Base-by-base conservation (phyloP, 2,113 vertebrate species). In the Cheirogaleus medius region DNA sequence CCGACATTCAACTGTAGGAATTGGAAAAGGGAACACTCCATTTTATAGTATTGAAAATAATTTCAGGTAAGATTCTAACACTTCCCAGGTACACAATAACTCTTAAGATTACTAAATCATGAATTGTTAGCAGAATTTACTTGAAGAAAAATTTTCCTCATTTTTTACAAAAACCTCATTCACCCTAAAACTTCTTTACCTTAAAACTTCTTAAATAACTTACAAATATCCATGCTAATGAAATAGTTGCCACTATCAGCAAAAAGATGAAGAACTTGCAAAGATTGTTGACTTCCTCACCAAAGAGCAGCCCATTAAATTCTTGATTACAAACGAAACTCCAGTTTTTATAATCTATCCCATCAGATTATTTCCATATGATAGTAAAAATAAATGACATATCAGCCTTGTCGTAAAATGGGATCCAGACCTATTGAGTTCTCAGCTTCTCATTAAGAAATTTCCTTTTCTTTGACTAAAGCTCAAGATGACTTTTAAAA, bases 391-490 rank as follows among this genome's bases (percentile, higher is more conserved):
- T 63, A 39, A 86, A 83, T 47, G 6, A 37, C 29, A 39, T 94
- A 18, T 66, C 29, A 54, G 32, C 25, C 58, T 69, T 77, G 21
- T 42, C 60, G 94, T 94, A 73, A 2, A 90, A 76, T 11, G 44
- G 20, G 18, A 93, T 7, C 1, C 6, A 94, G 29, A 8, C 0
- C 66, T 23, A 44, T 2, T 77, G 10, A 83, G 66, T 47, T 90
- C 42, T 92, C 18, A 66, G 34, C 23, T 82, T 90, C 76, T 94
- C 54, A 87, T 73, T 95, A 97, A 93, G 1, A 93, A 10, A 21
- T 74, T 69, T 78, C 21, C 7, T 84, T 95, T 58, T 15, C n/a
- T 95, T 90, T 97, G 52, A 74, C 91, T 94, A 87, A 90, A 32
- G 98, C 9, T 68, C 12, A 93, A 93, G 77, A 83, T 87, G 20